These are phyloP conservation scores for Puntigrus tetrazona DNA, from an alignment of 2,113 vertebrate species.

Conservation along the genomic window DNA sequence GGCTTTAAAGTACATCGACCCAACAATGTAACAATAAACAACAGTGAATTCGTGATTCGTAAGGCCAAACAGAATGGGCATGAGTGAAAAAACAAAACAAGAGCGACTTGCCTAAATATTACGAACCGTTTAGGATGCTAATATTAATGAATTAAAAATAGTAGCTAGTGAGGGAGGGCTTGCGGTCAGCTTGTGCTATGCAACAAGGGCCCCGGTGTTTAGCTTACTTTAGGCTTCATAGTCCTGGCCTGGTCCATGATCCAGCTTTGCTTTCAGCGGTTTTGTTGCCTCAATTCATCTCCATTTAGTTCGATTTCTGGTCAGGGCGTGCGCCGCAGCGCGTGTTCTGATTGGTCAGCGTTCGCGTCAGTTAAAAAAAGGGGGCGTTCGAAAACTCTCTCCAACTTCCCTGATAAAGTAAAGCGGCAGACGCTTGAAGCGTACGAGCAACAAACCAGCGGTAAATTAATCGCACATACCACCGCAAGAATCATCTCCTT, in stretches of 20 bases:
- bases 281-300: slow-evolving; percentile 6
- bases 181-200: neutral
- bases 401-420: slow-evolving; percentile 49
- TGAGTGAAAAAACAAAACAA: neutral
- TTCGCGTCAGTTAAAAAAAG: slow-evolving; percentile 33
- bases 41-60: neutral
- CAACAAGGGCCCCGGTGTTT: neutral
- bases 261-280: neutral
- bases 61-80: neutral
- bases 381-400: slow-evolving; percentile 34
- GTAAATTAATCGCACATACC: neutral
- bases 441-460: neutral
- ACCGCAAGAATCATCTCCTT: neutral
- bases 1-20: neutral
- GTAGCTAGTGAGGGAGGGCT: slow-evolving; percentile 6
- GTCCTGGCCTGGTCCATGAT: neutral
- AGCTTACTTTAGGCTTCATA: neutral
- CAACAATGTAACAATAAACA: neutral
- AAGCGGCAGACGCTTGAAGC: neutral
- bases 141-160: slow-evolving; percentile 6
- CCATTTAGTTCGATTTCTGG: neutral
- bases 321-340: neutral
- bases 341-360: slow-evolving; percentile 40
- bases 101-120: neutral
- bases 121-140: neutral